Evolutionary conservation across 30 jellyfish, hydroid and myxozoan genomes (phyloP).

Genomic region (Mastigias papua): DNA sequence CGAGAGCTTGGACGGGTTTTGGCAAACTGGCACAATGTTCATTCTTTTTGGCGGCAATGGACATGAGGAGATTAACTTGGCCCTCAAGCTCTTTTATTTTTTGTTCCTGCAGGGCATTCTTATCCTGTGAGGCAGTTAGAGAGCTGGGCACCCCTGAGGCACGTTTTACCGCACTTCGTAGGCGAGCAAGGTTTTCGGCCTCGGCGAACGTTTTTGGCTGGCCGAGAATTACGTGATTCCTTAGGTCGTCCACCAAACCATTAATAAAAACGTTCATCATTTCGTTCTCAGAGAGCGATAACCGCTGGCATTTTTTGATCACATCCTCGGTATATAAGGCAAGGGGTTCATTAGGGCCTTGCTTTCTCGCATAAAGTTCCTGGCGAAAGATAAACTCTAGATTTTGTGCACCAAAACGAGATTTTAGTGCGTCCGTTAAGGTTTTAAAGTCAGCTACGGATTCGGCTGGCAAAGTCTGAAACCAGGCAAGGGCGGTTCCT

Average conservation of each 20-base stretch:
- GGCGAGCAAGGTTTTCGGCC: slow-evolving; percentile 56
- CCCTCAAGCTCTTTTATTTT: slow-evolving; percentile 16
- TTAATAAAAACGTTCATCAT: slow-evolving; percentile 37
- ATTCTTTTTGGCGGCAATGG: slow-evolving; percentile 16
- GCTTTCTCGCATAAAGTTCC: slow-evolving; percentile 37
- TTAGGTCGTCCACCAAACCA: slow-evolving; percentile 7
- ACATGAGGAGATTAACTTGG: slow-evolving; percentile 8
- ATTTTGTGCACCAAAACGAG: slow-evolving; percentile 39
- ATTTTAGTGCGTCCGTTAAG: slow-evolving; percentile 26
- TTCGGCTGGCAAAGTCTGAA: slow-evolving; percentile 30
- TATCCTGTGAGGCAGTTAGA: background rate
- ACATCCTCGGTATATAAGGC: slow-evolving; percentile 17
- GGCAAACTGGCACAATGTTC: background rate
- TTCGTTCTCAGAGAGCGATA: slow-evolving; percentile 35
- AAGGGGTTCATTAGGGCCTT: slow-evolving; percentile 30
- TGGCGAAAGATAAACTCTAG: slow-evolving; percentile 38
- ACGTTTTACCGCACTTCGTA: slow-evolving; percentile 3
- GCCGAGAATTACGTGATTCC: slow-evolving; percentile 19
- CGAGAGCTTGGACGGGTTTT: slow-evolving; percentile 3
- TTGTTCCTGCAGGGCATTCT: slow-evolving; percentile 4
- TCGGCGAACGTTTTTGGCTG: slow-evolving; percentile 23
- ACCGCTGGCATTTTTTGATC: slow-evolving; percentile 28
- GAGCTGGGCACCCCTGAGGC: slow-evolving; percentile 18
- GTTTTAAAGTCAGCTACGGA: background rate
- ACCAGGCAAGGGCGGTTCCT: slow-evolving; percentile 43